Percentiles rank a stretch among this genome's conserved stretches.
Evolutionary conservation across 1,140 invertebrate genomes (phyloP).

Genomic region (Diachasma alloeum): DNA sequence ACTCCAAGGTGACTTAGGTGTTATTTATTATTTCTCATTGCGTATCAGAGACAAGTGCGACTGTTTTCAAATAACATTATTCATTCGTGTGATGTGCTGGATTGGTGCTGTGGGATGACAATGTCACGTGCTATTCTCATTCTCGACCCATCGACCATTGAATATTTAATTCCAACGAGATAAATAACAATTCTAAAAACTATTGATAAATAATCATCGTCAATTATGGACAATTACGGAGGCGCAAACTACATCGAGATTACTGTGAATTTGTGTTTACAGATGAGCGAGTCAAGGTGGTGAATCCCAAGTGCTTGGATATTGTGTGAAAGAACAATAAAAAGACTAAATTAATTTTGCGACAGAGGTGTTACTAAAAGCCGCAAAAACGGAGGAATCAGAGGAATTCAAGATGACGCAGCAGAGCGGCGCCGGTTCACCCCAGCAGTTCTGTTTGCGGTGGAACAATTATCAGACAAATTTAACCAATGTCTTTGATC

Average conservation of each 20-base stretch:
- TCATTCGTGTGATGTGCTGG: background rate
- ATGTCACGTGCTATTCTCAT: slow-evolving; percentile 1
- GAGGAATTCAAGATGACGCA: slow-evolving; percentile 53
- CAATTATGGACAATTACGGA: background rate
- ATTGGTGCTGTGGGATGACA: background rate
- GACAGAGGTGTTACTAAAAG: background rate
- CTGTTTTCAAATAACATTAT: background rate
- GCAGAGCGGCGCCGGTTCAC: slow-evolving; percentile 64
- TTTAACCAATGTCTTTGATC: slow-evolving; percentile 90
- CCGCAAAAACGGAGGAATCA: background rate
- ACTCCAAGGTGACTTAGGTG: slow-evolving; percentile 11
- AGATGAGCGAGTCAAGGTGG: background rate
- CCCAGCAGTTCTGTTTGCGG: slow-evolving; percentile 84
- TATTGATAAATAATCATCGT: background rate
- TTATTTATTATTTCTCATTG: background rate
- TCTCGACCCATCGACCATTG: background rate
- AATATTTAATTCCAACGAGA: background rate
- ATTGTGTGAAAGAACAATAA: background rate
- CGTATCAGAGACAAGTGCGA: slow-evolving; percentile 8
- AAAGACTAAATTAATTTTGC: background rate
- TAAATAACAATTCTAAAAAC: background rate
- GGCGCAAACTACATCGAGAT: background rate
- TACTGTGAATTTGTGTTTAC: slow-evolving; percentile 14
- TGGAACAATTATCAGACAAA: slow-evolving; percentile 96
- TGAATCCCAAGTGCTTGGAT: background rate